phyloP scores from a whole-genome alignment of 2,113 vertebrate species.

The Nothocercus nigrocapillus region DNA sequence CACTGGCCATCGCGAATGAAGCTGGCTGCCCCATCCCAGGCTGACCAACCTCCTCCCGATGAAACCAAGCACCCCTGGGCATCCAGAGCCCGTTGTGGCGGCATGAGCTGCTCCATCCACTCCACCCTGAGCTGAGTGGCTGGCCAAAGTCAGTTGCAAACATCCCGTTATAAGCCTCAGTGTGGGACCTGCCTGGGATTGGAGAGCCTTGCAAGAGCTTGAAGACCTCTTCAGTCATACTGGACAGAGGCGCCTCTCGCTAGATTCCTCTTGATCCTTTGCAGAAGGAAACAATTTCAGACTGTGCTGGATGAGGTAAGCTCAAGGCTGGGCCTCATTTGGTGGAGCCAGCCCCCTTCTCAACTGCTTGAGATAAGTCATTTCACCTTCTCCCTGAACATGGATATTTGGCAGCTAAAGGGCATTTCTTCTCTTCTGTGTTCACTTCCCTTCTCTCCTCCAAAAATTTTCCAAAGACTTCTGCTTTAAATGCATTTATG shows the following conservation, averaged over 20 bases:
- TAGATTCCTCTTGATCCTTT: background rate
- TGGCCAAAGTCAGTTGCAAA: background rate
- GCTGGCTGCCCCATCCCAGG: background rate
- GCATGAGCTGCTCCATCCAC: background rate
- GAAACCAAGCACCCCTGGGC: background rate
- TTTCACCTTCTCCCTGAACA: background rate
- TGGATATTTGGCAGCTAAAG: background rate
- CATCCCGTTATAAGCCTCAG: background rate
- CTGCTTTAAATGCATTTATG: background rate
- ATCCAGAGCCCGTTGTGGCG: background rate
- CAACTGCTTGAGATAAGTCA: conserved; percentile 12
- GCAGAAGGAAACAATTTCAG: conserved; percentile 34
- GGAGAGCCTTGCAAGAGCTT: background rate
- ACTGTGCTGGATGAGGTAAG: conserved; percentile 21
- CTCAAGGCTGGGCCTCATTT: background rate
- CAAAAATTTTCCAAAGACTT: conserved; percentile 23
- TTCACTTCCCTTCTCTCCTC: background rate
- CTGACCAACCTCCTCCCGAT: background rate
- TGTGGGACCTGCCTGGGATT: fast-evolving
- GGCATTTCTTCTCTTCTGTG: background rate
- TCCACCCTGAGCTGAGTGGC: background rate
- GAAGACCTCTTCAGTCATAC: background rate
- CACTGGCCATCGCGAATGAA: background rate
- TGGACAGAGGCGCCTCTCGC: background rate
- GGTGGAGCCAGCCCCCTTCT: conserved; percentile 13